Evolutionary conservation across 2,888 invertebrate species (phyloP), one percentile per base, ranked within the genome.

Genomic region (Andrena trimmerana): DNA sequence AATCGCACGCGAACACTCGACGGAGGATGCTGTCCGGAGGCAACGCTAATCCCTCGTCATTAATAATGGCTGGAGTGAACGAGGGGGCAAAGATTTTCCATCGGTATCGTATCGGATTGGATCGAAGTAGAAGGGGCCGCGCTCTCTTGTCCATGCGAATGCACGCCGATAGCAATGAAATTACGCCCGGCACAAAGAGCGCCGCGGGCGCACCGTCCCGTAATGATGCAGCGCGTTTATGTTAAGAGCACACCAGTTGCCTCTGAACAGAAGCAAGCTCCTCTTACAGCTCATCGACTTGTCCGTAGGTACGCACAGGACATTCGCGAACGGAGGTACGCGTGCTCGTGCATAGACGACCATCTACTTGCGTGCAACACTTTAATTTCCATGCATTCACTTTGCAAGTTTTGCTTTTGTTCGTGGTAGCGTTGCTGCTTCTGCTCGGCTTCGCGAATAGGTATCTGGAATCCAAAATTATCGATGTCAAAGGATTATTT

Each of bases 191-290:
- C 86, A 90, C 90, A 92, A 92, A 91, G 91, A 91, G 87, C 82
- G 90, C 92, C 92, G 91, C 91, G 86, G 89, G 89, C 89, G 85
- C 85, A 83, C 84, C 85, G 86, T 86, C 85, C 88, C 87, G 92
- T 92, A 92, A 92, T 92, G 92, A 92, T 91, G 91, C 90, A 90
- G 91, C 90, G 88, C 89, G 86, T 89, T 90, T 90, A 88, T 83
- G 88, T 88, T 88, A 89, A 90, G 89, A 88, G 89, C 86, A 70
- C 81, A 86, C 87, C 84, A 85, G 78, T 86, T 88, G 88, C 88
- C 90, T 90, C 88, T 80, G 86, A 89, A 90, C 90, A 90, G 90
- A 90, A 90, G 90, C 90, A 81, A 84, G 70, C 82, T 81, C 83
- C 87, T 88, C 82, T 86, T 86, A 80, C 81, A 78, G 81, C 87